These are phyloP conservation scores for Eilema sororculum DNA, from an alignment of 2,888 invertebrate species.

Conservation along the genomic window DNA sequence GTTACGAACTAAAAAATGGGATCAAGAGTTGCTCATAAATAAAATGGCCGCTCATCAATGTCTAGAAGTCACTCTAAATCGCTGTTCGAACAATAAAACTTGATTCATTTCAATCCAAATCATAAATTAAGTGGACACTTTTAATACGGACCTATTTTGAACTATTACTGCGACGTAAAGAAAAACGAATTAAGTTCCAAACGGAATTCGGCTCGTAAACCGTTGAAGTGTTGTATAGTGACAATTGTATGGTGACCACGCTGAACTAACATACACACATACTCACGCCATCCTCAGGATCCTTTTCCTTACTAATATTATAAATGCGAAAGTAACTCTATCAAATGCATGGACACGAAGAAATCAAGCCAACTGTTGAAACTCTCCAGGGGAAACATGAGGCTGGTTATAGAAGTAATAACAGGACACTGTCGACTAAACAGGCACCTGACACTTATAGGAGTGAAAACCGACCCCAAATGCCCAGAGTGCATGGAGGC, in stretches of 20 bases:
- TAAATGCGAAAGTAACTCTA: too few relatives aligned
- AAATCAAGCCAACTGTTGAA: too few relatives aligned
- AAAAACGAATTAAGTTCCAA: constrained; percentile 65
- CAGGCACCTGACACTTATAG: too few relatives aligned
- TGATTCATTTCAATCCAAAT: constrained; percentile 71
- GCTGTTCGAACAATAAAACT: constrained; percentile 74
- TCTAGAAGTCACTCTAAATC: constrained; percentile 68
- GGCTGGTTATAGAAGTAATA: too few relatives aligned
- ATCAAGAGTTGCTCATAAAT: constrained; percentile 76
- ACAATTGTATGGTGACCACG: constrained; percentile 60
- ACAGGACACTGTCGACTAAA: too few relatives aligned
- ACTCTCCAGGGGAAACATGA: too few relatives aligned
- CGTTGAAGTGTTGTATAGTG: constrained; percentile 60
- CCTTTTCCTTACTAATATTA: too few relatives aligned
- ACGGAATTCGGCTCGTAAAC: constrained; percentile 66
- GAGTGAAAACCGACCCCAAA: too few relatives aligned
- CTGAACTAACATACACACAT: constrained; percentile 5
- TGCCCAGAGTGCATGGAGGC: too few relatives aligned
- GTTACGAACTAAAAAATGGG: constrained; percentile 74
- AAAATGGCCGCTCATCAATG: constrained; percentile 70
- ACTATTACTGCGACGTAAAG: constrained; percentile 79
- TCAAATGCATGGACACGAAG: too few relatives aligned
- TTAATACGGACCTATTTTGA: constrained; percentile 80
- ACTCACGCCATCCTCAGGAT: too few relatives aligned
- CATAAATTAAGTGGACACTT: constrained; percentile 79